Conservation (phyloP, 2,797 vertebrate species). For the Chloroceryle inda region DNA sequence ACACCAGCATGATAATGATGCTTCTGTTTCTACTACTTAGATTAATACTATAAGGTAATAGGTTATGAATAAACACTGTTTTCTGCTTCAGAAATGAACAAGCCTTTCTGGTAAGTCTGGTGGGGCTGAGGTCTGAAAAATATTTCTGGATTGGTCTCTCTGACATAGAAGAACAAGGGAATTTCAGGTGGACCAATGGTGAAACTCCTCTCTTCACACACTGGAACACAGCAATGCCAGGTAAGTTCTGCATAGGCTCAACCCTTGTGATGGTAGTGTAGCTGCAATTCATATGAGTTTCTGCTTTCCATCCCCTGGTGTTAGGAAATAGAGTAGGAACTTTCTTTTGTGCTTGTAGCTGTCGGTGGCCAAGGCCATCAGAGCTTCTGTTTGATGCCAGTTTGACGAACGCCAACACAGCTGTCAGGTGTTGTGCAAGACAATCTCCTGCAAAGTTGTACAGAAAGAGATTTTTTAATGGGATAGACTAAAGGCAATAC, state of each 20-base stretch:
- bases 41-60: neutral
- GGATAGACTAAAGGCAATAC: neutral
- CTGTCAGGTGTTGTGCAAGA: neutral
- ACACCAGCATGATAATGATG: neutral
- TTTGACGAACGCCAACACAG: neutral
- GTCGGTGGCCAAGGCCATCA: neutral
- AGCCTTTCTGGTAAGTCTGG: conserved; percentile 89
- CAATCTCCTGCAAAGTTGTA: neutral
- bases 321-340: neutral
- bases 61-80: neutral
- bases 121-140: conserved; percentile 88
- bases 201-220: conserved; percentile 86
- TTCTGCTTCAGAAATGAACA: conserved; percentile 88
- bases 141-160: conserved; percentile 93
- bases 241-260: conserved; percentile 67
- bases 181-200: conserved; percentile 85
- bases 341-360: neutral
- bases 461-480: neutral
- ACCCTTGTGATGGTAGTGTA: neutral
- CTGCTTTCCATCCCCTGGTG: neutral
- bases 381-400: neutral
- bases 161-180: conserved; percentile 75
- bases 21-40: neutral
- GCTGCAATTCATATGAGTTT: neutral
- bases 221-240: conserved; percentile 92